Evolutionary conservation across 1,140 invertebrate genomes (phyloP), one percentile per base, ranked within the genome.

Genomic region (Geopemphigus sp.): DNA sequence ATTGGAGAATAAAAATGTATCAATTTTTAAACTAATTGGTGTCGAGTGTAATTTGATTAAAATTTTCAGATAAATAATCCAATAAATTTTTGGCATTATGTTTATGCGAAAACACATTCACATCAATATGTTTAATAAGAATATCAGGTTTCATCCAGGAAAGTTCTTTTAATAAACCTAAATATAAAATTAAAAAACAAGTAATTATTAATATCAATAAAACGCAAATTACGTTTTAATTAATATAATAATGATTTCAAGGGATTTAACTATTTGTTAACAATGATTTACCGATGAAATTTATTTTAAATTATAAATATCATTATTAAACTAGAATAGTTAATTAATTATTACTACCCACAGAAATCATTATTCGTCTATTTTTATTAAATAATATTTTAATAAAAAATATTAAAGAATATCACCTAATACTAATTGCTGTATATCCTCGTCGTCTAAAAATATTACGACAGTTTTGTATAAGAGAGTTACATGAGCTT

Each of bases 91-190:
- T 29, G 45, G 74, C 74, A 29, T 63, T 63, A n/a, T 78, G 74
- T 61, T 78, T 78, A 26, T 78, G 57, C 29, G 74, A 78, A 78
- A 78, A 78, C 10, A 78, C 74, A 26, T 78, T 78, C 0, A 63
- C 74, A 61, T 78, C 61, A 11, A 78, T 50, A 61, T 78, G 74
- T 78, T 78, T 63, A 26, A 45, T n/a, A n/a, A 78, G 57, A 47
- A 63, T n/a, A 19, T 78, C 74, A 47, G 74, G 74, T n/a, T 63
- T 59, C 39, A 78, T 78, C 74, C 74, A 78, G 11, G 74, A 78
- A 24, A 78, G 57, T 1, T 78, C 57, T 78, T 78, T 78, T 50
- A 78, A 47, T 26, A 59, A 39, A 61, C 50, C 74, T 78, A 61
- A 78, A 32, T 14, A 5, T 56, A 73, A 56, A 73, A 61, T 11